Base-by-base conservation (phyloP, 2,888 invertebrate genomes). In the Frankliniella fusca region DNA sequence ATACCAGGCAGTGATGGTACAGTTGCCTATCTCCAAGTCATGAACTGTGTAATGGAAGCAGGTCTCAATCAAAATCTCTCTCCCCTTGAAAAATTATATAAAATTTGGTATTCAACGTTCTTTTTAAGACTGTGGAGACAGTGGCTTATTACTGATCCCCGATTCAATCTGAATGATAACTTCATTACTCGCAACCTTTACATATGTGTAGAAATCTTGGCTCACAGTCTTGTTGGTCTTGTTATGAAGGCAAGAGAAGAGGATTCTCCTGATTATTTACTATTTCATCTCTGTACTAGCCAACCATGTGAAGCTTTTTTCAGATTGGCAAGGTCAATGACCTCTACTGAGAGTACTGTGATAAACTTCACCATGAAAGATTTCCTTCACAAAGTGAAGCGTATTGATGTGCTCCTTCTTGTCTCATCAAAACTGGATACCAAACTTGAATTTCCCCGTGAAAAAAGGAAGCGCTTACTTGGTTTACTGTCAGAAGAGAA, bases 361-460 rank as follows among this genome's bases (percentile, higher is more conserved):
- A 54, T 80, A 0, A 80, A 80, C 54, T 80, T 80, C 20, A 23
- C 50, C 20, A 80, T 80, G 48, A 49, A 50, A 38, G 80, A 80
- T 18, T 8, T 80, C n/a, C 49, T 80, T 7, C 48, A 80, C 12
- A 38, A 54, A 80, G 27, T 54, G 7, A 10, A 27, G 20, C 9
- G 80, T 15, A 80, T 80, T 49, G 80, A 80, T 20, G 12, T 80
- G 12, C 48, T 50, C 15, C 49, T 23, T 20, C 7, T 5, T 12
- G 28, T 80, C 5, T 18, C 80, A 10, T 54, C n/a, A 7, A 48
- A 80, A 50, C 18, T 80, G 18, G 5, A 48, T 23, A 49, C 23
- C 27, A 49, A 80, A 80, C 54, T 80, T 48, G 27, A 49, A 23
- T 80, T 80, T 49, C 80, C 80, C 15, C n/a, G 54, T n/a, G 27